phyloP scores from a whole-genome alignment of 2,888 invertebrate species.

The Leuctra nigra region DNA sequence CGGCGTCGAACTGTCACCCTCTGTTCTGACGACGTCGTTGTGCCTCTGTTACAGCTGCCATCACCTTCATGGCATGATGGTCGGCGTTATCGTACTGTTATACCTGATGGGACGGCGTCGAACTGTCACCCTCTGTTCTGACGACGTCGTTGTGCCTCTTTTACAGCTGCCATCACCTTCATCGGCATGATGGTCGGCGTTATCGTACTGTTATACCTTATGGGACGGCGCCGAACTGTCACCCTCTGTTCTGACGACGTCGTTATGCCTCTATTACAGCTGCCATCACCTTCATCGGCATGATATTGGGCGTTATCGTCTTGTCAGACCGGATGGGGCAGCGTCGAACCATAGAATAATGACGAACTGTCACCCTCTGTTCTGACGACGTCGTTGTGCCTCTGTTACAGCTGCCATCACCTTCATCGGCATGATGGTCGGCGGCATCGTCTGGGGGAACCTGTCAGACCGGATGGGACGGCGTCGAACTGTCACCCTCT shows the following conservation, averaged over 20 bases:
- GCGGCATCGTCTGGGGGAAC: constrained; percentile 65
- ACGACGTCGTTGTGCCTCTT: too few relatives aligned
- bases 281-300: constrained; percentile 62
- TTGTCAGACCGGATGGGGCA: constrained; percentile 66
- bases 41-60: constrained; percentile 50
- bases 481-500: too few relatives aligned
- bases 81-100: constrained; percentile 61
- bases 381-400: too few relatives aligned
- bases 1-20: constrained; percentile 62
- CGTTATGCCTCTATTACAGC: constrained; percentile 47
- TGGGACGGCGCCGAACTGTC: constrained; percentile 69
- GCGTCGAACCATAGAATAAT: too few relatives aligned
- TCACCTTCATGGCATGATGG: constrained; percentile 63
- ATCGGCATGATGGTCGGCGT: constrained; percentile 64
- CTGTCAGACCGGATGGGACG: constrained; percentile 64
- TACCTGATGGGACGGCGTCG: constrained; percentile 63
- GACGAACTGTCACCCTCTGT: too few relatives aligned
- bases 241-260: too few relatives aligned
- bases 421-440: constrained; percentile 61
- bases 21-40: too few relatives aligned
- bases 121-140: too few relatives aligned
- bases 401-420: constrained; percentile 56
- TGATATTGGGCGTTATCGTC: constrained; percentile 60
- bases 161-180: constrained; percentile 60
- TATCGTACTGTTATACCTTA: constrained; percentile 57